phyloP scores from a whole-genome alignment of 2,888 invertebrate species.

The Philereme transversata region DNA sequence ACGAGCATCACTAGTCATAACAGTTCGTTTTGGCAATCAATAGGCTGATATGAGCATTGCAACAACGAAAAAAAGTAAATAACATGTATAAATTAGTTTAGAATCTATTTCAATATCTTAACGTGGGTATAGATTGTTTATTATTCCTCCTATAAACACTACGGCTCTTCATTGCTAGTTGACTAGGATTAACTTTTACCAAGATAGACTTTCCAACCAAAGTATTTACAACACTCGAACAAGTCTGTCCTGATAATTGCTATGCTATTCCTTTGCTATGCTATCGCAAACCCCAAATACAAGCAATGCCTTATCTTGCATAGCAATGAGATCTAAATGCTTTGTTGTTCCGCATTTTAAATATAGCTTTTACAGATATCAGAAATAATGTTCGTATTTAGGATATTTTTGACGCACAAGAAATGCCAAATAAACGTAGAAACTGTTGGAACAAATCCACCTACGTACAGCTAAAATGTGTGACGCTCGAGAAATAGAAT shows the following conservation, averaged over 20 bases:
- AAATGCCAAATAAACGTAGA: constrained; percentile 54
- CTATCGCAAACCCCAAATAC: not conserved
- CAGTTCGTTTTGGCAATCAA: too few relatives aligned
- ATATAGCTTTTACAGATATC: constrained; percentile 10
- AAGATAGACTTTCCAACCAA: not conserved
- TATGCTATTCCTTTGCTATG: not conserved
- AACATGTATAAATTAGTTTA: too few relatives aligned
- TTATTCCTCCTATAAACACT: too few relatives aligned
- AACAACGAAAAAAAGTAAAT: too few relatives aligned
- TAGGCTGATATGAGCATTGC: too few relatives aligned
- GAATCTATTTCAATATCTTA: too few relatives aligned
- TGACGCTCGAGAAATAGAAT: constrained; percentile 17
- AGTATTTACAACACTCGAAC: not conserved
- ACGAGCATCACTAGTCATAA: too few relatives aligned
- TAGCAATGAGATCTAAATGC: not conserved
- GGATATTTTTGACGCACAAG: not conserved
- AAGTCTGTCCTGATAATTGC: not conserved
- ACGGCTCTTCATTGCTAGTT: too few relatives aligned
- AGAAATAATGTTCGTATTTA: constrained; percentile 24
- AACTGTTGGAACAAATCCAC: constrained; percentile 31
- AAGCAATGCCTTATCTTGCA: not conserved
- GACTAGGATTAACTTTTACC: not conserved
- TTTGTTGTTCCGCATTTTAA: not conserved
- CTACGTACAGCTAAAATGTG: constrained; percentile 31
- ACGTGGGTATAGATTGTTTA: too few relatives aligned